These are phyloP conservation scores for Spisula subtruncata DNA, from an alignment of 2,888 invertebrate genomes.

Conservation along the genomic window DNA sequence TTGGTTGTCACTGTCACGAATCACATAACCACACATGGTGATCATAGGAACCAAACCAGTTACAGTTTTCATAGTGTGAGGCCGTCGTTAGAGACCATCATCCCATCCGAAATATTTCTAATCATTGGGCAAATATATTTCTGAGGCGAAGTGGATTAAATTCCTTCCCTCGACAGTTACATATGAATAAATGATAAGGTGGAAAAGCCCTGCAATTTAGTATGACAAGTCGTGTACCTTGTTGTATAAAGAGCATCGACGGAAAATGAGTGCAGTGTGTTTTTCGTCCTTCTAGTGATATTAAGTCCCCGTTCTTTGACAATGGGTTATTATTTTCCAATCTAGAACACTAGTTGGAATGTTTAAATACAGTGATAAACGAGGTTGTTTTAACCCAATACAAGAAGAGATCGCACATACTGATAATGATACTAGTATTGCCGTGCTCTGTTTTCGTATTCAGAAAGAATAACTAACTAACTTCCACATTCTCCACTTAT, in stretches of 20 bases:
- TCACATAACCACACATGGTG: not conserved
- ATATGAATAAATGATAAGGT: conserved; percentile 2
- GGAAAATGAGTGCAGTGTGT: too few relatives aligned
- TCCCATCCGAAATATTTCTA: not conserved
- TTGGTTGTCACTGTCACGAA: not conserved
- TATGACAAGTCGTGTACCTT: not conserved
- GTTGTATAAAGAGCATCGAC: not conserved
- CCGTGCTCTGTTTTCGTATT: too few relatives aligned
- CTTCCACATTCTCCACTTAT: too few relatives aligned
- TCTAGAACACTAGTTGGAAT: too few relatives aligned
- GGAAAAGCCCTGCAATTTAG: not conserved
- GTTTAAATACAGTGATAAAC: too few relatives aligned
- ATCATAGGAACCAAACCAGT: not conserved
- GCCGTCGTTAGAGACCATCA: not conserved
- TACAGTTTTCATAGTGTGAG: not conserved
- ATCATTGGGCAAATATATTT: not conserved
- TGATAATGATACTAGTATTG: too few relatives aligned
- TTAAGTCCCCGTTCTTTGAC: too few relatives aligned
- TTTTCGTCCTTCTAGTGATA: too few relatives aligned
- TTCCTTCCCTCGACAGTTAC: not conserved
- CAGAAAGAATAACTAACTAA: too few relatives aligned
- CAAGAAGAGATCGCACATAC: too few relatives aligned
- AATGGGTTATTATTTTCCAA: too few relatives aligned
- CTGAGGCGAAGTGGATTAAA: not conserved
- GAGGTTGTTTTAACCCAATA: too few relatives aligned